Percentiles rank a stretch among this genome's conserved stretches.
Conservation (phyloP, 2,888 invertebrate genomes). For the Patella ulyssiponensis region DNA sequence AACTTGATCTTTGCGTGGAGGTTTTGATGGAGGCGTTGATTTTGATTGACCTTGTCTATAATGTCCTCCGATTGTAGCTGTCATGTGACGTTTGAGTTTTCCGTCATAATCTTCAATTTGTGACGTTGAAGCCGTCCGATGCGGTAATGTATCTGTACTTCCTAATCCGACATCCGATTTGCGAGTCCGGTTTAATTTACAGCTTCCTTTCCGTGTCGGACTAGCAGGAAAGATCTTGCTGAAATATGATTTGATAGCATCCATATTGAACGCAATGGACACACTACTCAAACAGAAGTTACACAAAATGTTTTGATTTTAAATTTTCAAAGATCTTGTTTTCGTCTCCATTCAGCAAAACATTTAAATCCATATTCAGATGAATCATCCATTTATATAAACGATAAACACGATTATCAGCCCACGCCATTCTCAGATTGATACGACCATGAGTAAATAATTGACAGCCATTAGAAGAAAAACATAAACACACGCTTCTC, state of each 20-base stretch:
- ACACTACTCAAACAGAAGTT: no score
- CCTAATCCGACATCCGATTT: slow-evolving; percentile 18
- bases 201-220: slow-evolving; percentile 44
- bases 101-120: slow-evolving; percentile 30
- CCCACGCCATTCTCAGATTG: no score
- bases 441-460: no score
- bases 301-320: no score
- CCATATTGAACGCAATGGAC: slow-evolving; percentile 40
- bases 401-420: no score
- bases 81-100: slow-evolving; percentile 32
- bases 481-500: no score
- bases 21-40: slow-evolving; percentile 59
- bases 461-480: no score
- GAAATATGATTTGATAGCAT: slow-evolving; percentile 61
- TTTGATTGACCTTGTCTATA: slow-evolving; percentile 34
- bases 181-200: slow-evolving; percentile 31
- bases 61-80: slow-evolving; percentile 39
- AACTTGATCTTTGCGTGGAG: slow-evolving; percentile 61
- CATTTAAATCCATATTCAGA: no score
- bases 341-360: no score
- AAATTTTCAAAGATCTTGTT: no score
- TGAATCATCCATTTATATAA: no score
- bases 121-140: slow-evolving; percentile 39
- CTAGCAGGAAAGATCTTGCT: slow-evolving; percentile 45
- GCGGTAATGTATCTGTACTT: slow-evolving; percentile 27